These are phyloP conservation scores for Meiosimyza decipiens DNA, from an alignment of 2,888 invertebrate genomes.

Conservation along the genomic window DNA sequence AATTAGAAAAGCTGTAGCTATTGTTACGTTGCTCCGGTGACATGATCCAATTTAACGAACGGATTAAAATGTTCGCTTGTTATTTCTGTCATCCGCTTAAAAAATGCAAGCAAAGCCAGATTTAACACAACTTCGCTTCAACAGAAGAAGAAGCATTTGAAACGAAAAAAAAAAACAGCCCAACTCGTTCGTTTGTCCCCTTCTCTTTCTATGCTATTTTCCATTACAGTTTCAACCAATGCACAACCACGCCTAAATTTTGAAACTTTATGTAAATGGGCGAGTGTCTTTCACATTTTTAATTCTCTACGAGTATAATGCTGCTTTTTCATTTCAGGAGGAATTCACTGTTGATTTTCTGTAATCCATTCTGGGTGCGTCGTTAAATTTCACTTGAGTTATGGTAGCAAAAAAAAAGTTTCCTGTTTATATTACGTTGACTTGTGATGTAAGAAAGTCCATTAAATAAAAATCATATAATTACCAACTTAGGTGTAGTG, in stretches of 20 bases:
- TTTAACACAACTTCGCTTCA: neutral
- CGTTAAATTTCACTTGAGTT: slow-evolving; percentile 2
- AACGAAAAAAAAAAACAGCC: neutral
- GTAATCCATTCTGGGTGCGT: neutral
- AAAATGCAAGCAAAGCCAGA: slow-evolving; percentile 3
- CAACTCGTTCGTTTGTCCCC: no score
- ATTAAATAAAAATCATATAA: no score
- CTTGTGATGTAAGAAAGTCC: neutral
- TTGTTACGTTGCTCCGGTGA: slow-evolving; percentile 25
- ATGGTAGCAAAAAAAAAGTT: slow-evolving; percentile 5
- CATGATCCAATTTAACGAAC: slow-evolving; percentile 33
- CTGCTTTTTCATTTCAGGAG: neutral
- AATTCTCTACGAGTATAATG: neutral
- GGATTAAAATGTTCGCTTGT: slow-evolving; percentile 23
- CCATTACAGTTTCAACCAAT: neutral
- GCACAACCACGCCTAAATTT: neutral
- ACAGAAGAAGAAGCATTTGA: neutral
- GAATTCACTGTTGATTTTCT: neutral
- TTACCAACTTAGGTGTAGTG: no score
- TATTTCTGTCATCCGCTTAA: neutral
- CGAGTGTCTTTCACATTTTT: neutral
- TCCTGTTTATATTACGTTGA: neutral
- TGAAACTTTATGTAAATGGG: no score
- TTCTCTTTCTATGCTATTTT: neutral
- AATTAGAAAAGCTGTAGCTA: slow-evolving; percentile 2